Evolutionary conservation across 2,797 vertebrate genomes (phyloP), one percentile per base, ranked within the genome.

Genomic region (Pteronotus mesoamericanus): DNA sequence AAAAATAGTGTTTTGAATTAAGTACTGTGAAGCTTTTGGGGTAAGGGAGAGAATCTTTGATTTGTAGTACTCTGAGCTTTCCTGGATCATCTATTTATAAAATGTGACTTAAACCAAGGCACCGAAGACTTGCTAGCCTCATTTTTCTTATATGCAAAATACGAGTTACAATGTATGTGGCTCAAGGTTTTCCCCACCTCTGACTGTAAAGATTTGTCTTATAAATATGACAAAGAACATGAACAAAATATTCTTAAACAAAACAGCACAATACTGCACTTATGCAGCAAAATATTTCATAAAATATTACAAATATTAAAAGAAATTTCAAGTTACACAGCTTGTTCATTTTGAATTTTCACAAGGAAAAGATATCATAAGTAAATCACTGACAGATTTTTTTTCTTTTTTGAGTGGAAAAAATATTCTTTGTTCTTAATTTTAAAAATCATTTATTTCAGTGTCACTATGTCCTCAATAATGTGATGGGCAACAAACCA

Each of bases 391-490:
- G 26, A n/a, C 10, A 64, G 9, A 29, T 55, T 39, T 64, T 86
- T 89, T 59, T 69, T 7, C 9, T 24, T 82, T 78, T 57, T n/a
- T 34, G 14, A 0, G 11, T 46, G 2, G 1, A 32, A 51, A 51
- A 53, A 69, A 22, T 18, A 11, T 78, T 16, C 10, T 72, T 79
- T 75, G 14, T 44, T 91, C 29, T n/a, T 84, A 68, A 79, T 51
- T 78, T 94, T 5, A 42, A 72, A 84, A 55, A 77, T 11, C 2
- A 53, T n/a, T 97, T 39, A 74, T 95, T 97, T 78, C 0, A 89
- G 11, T 85, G 9, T 39, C 9, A 86, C 12, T 32, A 72, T 96
- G 94, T 94, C 21, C 46, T 97, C 74, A 78, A 42, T 86, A 97
- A 96, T 44, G 14, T 72, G 74, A n/a, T 42, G 3, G 34, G 79